phyloP scores from a whole-genome alignment of 2,797 vertebrate species.

The Lithobates pipiens region DNA sequence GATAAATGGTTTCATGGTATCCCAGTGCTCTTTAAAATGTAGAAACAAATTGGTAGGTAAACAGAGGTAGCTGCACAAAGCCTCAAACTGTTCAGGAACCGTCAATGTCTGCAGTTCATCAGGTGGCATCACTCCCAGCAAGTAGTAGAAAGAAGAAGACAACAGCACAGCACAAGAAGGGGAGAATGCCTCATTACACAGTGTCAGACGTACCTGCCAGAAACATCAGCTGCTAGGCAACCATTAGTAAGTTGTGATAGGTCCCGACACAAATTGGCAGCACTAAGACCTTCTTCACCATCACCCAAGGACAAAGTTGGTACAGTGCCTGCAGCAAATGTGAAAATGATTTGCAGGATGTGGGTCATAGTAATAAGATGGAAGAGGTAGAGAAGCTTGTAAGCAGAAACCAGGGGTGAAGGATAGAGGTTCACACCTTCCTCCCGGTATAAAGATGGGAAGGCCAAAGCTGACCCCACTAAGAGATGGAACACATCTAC shows the following conservation, averaged over 20 bases:
- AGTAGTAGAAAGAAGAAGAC: no score
- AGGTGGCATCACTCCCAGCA: no score
- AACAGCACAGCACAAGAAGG: no score
- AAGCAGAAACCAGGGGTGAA: slow-evolving; percentile 89
- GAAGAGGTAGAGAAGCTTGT: slow-evolving; percentile 93
- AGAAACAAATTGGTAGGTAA: no score
- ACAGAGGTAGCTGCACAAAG: no score
- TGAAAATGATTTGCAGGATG: slow-evolving; percentile 88
- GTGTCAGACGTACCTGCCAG: no score
- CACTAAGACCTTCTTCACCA: slow-evolving; percentile 75
- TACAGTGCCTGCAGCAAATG: slow-evolving; percentile 72
- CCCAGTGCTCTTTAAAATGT: no score
- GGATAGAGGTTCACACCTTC: slow-evolving; percentile 90
- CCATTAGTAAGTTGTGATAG: slow-evolving; percentile 72
- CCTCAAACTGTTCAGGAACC: no score
- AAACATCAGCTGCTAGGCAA: no score
- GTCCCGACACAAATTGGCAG: slow-evolving; percentile 74
- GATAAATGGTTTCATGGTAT: no score
- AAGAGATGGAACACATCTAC: slow-evolving; percentile 88
- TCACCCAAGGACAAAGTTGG: slow-evolving; percentile 65
- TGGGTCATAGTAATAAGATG: slow-evolving; percentile 95
- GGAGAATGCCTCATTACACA: no score
- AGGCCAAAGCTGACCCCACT: slow-evolving; percentile 91
- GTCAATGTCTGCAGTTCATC: no score
- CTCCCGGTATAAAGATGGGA: slow-evolving; percentile 94